Conservation (phyloP, 1,140 invertebrate genomes). For the Rhynchophorus ferrugineus region DNA sequence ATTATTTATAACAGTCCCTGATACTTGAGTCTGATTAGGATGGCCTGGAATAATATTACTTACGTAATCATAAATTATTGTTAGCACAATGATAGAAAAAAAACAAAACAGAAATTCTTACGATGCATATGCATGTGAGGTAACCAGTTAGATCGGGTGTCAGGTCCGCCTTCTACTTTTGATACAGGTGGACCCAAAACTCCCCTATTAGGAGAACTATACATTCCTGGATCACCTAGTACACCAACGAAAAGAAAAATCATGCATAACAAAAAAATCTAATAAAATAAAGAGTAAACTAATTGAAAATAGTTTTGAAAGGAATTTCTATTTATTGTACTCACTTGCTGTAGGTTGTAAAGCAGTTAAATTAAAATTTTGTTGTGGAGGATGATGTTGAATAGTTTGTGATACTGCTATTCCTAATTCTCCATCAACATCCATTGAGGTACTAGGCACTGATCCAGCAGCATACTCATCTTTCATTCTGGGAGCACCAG, state of each 20-base stretch:
- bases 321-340: slow-evolving; percentile 4
- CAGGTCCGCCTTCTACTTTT: slow-evolving; percentile 45
- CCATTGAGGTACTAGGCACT: slow-evolving; percentile 52
- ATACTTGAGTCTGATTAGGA: slow-evolving; percentile 18
- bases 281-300: neutral
- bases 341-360: slow-evolving; percentile 32
- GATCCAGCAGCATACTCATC: slow-evolving; percentile 72
- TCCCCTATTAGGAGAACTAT: slow-evolving; percentile 43
- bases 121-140: slow-evolving; percentile 51
- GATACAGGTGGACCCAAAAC: slow-evolving; percentile 43
- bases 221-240: slow-evolving; percentile 43
- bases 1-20: slow-evolving; percentile 14
- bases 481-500: slow-evolving; percentile 59
- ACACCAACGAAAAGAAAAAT: slow-evolving; percentile 34
- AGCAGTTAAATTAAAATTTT: slow-evolving; percentile 32
- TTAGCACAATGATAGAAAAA: slow-evolving; percentile 40
- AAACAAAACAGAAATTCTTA: slow-evolving; percentile 49
- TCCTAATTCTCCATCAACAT: slow-evolving; percentile 63
- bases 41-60: slow-evolving; percentile 6
- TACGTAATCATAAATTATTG: neutral
- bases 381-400: slow-evolving; percentile 71
- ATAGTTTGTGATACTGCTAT: slow-evolving; percentile 51
- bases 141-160: slow-evolving; percentile 50
- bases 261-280: slow-evolving; percentile 30
- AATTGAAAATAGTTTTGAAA: neutral